Conservation (phyloP, 2,797 vertebrate species). For the Sitta carolinensis region DNA sequence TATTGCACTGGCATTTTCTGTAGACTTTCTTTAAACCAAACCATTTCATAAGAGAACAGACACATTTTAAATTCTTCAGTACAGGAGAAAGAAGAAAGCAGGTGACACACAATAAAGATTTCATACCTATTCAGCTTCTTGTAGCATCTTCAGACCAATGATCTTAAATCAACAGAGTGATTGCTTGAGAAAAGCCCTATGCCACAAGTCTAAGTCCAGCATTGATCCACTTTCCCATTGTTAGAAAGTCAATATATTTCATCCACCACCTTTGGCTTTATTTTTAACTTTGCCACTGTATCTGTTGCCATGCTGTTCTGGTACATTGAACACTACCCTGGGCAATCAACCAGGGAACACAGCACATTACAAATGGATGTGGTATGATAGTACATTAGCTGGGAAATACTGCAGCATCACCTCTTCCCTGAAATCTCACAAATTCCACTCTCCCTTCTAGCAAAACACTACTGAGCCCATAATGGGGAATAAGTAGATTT, state of each 20-base stretch:
- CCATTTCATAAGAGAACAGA: neutral
- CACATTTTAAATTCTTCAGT: neutral
- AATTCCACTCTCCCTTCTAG: neutral
- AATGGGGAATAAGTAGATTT: neutral
- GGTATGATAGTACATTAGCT: neutral
- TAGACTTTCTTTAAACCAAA: neutral
- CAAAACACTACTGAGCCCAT: neutral
- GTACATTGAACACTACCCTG: neutral
- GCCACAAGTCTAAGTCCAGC: neutral
- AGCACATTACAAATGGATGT: neutral
- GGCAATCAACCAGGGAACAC: neutral
- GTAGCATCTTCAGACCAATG: conserved; percentile 7
- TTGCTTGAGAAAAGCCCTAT: conserved; percentile 2
- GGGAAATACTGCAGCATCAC: neutral
- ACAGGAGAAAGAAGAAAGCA: neutral
- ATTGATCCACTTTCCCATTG: conserved; percentile 21
- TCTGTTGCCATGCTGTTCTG: neutral
- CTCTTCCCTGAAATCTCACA: neutral
- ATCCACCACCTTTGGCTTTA: neutral
- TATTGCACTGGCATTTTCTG: neutral
- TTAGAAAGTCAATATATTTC: conserved; percentile 6
- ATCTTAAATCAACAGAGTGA: conserved; percentile 15
- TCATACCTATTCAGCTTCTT: conserved; percentile 15
- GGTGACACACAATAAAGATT: neutral
- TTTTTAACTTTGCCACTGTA: neutral